A percentile compares a stretch with the other conserved stretches of the same genome.
Conservation (phyloP, 1,140 invertebrate species). For the Acarapis woodi region DNA sequence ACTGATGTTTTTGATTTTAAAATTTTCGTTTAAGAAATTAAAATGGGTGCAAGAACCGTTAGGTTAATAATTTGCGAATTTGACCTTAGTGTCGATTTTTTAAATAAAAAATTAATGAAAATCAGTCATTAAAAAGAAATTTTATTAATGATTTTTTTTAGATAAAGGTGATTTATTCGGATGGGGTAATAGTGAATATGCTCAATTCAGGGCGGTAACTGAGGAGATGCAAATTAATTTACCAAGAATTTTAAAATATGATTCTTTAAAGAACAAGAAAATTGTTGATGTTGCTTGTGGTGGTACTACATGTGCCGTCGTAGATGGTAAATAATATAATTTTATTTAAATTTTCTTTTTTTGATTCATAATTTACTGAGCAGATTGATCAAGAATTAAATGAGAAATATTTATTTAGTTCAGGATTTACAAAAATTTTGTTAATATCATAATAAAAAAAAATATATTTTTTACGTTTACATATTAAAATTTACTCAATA, state of each 20-base stretch:
- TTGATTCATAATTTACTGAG: neutral
- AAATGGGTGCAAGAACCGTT: too few relatives aligned
- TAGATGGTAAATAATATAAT: conserved; percentile 33
- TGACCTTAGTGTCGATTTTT: neutral
- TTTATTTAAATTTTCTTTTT: conserved; percentile 1
- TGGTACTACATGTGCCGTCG: conserved; percentile 50
- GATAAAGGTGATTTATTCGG: conserved; percentile 78
- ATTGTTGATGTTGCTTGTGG: conserved; percentile 54
- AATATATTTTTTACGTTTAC: too few relatives aligned
- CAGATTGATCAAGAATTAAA: too few relatives aligned
- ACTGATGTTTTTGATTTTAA: too few relatives aligned
- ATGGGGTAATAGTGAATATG: conserved; percentile 88
- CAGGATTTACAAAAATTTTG: too few relatives aligned
- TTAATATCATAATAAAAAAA: too few relatives aligned
- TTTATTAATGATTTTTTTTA: conserved; percentile 18
- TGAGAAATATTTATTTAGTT: too few relatives aligned
- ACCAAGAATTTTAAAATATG: conserved; percentile 34
- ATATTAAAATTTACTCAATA: too few relatives aligned
- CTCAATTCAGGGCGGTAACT: conserved; percentile 29
- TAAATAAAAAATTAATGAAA: too few relatives aligned
- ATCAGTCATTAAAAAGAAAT: neutral
- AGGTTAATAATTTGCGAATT: neutral
- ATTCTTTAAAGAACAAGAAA: conserved; percentile 21
- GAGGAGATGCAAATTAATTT: conserved; percentile 20
- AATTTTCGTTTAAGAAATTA: too few relatives aligned